Evolutionary conservation across 2,888 invertebrate species (phyloP).

Genomic region (Pachymerium ferrugineum): DNA sequence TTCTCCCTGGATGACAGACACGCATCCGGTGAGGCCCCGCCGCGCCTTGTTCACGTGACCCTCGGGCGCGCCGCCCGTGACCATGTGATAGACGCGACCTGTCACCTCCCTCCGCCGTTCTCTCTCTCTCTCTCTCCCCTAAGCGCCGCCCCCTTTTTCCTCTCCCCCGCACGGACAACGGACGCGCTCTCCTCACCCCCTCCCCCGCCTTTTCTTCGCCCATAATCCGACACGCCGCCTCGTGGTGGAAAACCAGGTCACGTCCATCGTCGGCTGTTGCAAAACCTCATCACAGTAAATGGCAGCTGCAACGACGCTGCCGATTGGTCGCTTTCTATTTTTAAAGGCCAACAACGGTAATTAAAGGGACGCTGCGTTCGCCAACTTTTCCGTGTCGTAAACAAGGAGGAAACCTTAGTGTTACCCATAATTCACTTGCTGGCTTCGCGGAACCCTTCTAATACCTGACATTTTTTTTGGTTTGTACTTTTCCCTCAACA

Average conservation of each 20-base stretch:
- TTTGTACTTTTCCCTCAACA: background rate
- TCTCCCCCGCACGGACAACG: background rate
- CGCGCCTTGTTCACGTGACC: slow-evolving; percentile 32
- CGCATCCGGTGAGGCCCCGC: slow-evolving; percentile 31
- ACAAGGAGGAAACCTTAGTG: background rate
- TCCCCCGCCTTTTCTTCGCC: background rate
- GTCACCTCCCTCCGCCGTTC: slow-evolving; percentile 31
- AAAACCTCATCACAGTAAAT: slow-evolving; percentile 2
- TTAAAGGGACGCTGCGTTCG: background rate
- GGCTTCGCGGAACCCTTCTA: background rate
- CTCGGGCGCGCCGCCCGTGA: slow-evolving; percentile 29
- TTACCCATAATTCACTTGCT: background rate
- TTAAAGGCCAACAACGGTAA: background rate
- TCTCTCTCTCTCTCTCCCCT: background rate
- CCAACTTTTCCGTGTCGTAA: background rate
- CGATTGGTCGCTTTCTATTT: background rate
- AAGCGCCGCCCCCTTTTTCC: slow-evolving; percentile 17
- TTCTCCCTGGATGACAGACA: slow-evolving; percentile 32
- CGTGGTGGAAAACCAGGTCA: slow-evolving; percentile 2
- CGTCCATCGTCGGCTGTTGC: slow-evolving; percentile 2
- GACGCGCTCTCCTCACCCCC: background rate
- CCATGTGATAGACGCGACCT: slow-evolving; percentile 34
- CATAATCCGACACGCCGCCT: slow-evolving; percentile 6
- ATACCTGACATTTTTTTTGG: background rate
- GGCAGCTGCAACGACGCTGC: background rate